A percentile compares a stretch with the other conserved stretches of the same genome.
Conservation (phyloP, 2,888 invertebrate genomes). For the Conus canariensis region DNA sequence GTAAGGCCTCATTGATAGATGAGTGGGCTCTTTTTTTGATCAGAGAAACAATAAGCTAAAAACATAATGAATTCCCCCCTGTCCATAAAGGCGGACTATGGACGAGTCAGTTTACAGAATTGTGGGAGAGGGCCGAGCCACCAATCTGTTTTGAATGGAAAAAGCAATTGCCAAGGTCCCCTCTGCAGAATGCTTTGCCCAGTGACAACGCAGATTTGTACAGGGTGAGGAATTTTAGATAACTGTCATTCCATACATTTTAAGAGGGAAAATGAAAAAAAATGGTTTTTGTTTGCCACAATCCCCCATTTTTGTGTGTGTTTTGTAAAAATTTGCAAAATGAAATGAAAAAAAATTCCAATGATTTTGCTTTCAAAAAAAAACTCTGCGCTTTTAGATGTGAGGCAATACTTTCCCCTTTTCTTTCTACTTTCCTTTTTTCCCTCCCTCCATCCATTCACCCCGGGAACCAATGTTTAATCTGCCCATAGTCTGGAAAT, state of each 20-base stretch:
- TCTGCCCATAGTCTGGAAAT: background rate
- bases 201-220: constrained; percentile 59
- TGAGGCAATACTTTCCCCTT: background rate
- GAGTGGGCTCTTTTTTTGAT: too few species aligned
- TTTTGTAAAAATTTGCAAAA: background rate
- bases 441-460: too few species aligned
- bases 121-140: constrained; percentile 47
- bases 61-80: background rate
- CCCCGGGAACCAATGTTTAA: background rate
- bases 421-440: too few species aligned
- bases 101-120: constrained; percentile 8
- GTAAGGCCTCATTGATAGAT: too few species aligned
- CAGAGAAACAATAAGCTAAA: too few species aligned
- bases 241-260: background rate
- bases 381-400: too few species aligned
- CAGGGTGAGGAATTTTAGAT: constrained; percentile 53
- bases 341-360: too few species aligned
- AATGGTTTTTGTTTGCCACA: background rate
- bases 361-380: too few species aligned
- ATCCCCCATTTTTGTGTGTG: background rate
- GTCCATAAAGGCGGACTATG: background rate
- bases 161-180: constrained; percentile 62
- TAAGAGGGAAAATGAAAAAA: background rate
- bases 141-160: constrained; percentile 65
- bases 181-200: constrained; percentile 59